Percentiles rank a stretch among this genome's conserved stretches.
These are phyloP conservation scores for Euphonia xanthogaster DNA, from an alignment of 2,797 vertebrate genomes.

Conservation along the genomic window DNA sequence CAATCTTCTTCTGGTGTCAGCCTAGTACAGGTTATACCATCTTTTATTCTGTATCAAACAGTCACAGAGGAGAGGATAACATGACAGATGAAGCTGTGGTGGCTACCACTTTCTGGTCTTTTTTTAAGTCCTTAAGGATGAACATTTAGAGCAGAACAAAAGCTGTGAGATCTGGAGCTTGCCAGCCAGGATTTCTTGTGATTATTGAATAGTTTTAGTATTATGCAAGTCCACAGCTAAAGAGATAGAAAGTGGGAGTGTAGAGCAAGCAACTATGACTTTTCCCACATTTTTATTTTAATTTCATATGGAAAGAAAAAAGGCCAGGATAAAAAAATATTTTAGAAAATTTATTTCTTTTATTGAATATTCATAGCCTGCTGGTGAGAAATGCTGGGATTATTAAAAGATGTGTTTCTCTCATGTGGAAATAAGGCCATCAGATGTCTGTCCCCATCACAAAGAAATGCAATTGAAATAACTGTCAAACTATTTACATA, in stretches of 20 bases:
- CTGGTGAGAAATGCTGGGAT: background rate
- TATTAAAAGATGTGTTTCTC: background rate
- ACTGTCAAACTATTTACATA: background rate
- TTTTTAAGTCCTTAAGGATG: background rate
- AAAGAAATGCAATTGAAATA: background rate
- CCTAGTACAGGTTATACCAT: background rate
- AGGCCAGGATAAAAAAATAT: background rate
- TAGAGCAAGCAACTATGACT: background rate
- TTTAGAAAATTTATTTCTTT: background rate
- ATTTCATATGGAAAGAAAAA: background rate
- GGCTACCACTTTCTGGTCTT: background rate
- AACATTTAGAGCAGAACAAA: background rate
- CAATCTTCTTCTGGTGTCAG: background rate
- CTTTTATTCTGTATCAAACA: background rate
- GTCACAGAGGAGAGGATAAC: background rate
- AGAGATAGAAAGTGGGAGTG: background rate
- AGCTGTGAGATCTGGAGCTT: background rate
- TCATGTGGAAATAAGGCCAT: background rate
- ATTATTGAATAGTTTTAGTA: background rate
- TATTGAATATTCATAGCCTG: background rate
- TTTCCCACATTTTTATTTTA: background rate
- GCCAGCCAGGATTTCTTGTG: background rate
- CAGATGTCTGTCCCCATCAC: background rate
- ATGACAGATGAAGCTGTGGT: background rate
- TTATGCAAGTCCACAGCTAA: background rate